These are phyloP conservation scores for Protula sp. DNA, from an alignment of 2,888 invertebrate genomes.

Conservation along the genomic window DNA sequence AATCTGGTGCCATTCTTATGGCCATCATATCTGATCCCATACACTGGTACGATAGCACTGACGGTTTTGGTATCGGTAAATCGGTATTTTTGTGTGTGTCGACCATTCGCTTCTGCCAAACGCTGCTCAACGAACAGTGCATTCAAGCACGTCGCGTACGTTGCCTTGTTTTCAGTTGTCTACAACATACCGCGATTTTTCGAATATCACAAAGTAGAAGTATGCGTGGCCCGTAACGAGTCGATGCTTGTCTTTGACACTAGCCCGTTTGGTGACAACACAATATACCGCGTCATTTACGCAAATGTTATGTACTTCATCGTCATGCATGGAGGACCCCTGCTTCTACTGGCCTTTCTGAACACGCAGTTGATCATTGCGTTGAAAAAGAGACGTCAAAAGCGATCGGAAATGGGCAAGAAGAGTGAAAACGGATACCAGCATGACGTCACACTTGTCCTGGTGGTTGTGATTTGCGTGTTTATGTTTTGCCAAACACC, in stretches of 20 bases:
- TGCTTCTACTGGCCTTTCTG: constrained; percentile 23
- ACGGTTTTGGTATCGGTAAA: constrained; percentile 28
- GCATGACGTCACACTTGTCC: constrained; percentile 26
- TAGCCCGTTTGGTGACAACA: constrained; percentile 24
- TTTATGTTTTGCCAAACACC: constrained; percentile 30
- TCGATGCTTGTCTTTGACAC: constrained; percentile 16
- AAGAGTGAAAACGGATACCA: constrained; percentile 10
- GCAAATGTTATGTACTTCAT: constrained; percentile 26
- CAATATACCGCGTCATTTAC: constrained; percentile 25
- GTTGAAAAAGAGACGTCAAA: constrained; percentile 6
- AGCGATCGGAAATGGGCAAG: constrained; percentile 15
- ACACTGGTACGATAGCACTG: constrained; percentile 26
- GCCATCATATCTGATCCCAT: constrained; percentile 23
- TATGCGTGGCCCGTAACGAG: constrained; percentile 14
- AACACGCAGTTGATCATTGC: constrained; percentile 25
- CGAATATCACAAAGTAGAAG: constrained; percentile 22
- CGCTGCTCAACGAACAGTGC: constrained; percentile 12
- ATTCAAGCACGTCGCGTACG: constrained; percentile 17
- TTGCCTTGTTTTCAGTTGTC: constrained; percentile 23
- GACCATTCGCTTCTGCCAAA: constrained; percentile 20
- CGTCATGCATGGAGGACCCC: constrained; percentile 28
- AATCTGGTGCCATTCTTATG: constrained; percentile 22
- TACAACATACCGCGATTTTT: constrained; percentile 33
- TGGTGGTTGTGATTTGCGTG: constrained; percentile 27
- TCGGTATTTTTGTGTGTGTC: constrained; percentile 28